phyloP scores from a whole-genome alignment of 2,113 vertebrate species.

The Myotis lucifugus region DNA sequence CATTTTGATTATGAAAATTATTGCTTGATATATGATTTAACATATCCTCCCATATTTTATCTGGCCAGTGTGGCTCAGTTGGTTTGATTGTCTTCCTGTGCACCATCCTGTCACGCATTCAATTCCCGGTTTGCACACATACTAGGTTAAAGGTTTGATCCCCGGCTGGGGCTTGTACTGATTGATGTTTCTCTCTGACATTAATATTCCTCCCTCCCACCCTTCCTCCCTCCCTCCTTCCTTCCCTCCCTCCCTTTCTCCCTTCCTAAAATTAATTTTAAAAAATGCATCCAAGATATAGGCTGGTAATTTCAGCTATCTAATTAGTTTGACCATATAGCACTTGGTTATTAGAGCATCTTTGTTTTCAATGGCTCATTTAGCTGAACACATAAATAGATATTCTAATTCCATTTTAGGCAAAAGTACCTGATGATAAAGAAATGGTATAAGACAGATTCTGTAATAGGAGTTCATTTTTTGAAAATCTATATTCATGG shows the following conservation, averaged over 20 bases:
- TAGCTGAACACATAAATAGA: neutral
- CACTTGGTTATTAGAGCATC: neutral
- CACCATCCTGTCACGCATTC: neutral
- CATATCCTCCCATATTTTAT: neutral
- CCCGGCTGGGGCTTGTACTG: neutral
- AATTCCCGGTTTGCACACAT: neutral
- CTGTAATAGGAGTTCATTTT: neutral
- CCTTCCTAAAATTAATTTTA: neutral
- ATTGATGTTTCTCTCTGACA: neutral
- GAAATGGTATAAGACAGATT: neutral
- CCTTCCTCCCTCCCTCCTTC: no score
- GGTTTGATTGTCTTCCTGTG: neutral
- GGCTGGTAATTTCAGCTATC: neutral
- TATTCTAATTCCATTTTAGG: neutral
- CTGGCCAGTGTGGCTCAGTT: neutral
- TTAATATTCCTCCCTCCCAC: neutral
- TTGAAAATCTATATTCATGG: neutral
- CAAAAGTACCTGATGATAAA: neutral
- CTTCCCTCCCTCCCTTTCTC: no score
- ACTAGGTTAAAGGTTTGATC: neutral
- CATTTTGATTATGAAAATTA: constrained; percentile 22
- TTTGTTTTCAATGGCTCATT: neutral
- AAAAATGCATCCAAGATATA: neutral
- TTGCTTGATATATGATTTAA: neutral
- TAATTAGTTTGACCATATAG: neutral